Evolutionary conservation across 2,888 invertebrate genomes (phyloP).

Genomic region (Andrena camellia): DNA sequence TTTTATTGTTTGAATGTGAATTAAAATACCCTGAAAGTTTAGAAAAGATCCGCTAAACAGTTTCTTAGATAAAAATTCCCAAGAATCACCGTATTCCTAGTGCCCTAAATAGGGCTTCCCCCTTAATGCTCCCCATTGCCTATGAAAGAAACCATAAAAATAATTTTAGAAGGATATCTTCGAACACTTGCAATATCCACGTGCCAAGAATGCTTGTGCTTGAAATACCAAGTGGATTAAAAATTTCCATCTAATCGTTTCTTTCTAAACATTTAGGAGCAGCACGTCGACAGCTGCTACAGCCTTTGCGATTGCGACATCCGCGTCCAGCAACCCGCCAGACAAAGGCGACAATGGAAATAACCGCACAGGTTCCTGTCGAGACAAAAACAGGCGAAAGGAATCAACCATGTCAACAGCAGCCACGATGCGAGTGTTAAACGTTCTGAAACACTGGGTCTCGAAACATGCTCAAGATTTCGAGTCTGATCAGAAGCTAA

Average conservation of each 20-base stretch:
- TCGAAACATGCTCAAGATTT: conserved; percentile 96
- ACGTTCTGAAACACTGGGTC: conserved; percentile 96
- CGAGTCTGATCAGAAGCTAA: conserved; percentile 91
- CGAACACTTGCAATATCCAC: not conserved
- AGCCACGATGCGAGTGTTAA: conserved; percentile 96
- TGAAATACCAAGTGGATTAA: not conserved
- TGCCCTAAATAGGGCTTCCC: too few relatives aligned
- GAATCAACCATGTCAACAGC: conserved; percentile 95
- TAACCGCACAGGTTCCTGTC: conserved; percentile 75
- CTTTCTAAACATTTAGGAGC: conserved; percentile 86
- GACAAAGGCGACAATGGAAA: conserved; percentile 86
- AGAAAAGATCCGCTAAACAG: too few relatives aligned
- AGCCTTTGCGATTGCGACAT: conserved; percentile 96
- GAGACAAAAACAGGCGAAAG: conserved; percentile 87
- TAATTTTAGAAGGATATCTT: not conserved
- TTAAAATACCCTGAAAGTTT: too few relatives aligned
- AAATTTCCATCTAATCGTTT: not conserved
- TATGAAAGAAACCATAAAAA: not conserved
- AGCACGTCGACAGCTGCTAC: conserved; percentile 95
- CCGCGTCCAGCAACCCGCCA: conserved; percentile 93
- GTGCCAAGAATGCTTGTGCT: not conserved
- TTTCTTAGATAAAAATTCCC: too few relatives aligned
- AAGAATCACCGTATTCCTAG: too few relatives aligned
- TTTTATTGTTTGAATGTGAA: too few relatives aligned
- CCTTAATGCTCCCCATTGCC: not conserved